Conservation (phyloP, 2,888 invertebrate genomes). For the Leptinotarsa juncta region DNA sequence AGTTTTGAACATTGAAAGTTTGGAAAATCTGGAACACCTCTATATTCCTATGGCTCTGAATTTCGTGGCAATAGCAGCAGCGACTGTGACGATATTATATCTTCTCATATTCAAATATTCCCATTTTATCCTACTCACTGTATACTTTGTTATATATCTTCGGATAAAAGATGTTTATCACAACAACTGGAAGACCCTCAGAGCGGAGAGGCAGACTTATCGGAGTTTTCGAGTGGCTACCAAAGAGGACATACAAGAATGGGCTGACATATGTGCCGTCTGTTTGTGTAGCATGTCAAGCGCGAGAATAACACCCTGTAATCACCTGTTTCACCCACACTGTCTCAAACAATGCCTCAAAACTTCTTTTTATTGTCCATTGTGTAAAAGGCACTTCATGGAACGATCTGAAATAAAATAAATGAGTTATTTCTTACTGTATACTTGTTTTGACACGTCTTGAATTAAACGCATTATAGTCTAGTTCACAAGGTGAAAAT, state of each 20-base stretch:
- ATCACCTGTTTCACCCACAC: slow-evolving; percentile 82
- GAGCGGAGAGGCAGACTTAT: slow-evolving; percentile 57
- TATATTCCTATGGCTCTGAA: slow-evolving; percentile 76
- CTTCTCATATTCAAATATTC: slow-evolving; percentile 47
- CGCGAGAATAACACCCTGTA: slow-evolving; percentile 82
- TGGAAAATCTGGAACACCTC: slow-evolving; percentile 78
- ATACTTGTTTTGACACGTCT: not conserved
- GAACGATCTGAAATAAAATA: slow-evolving; percentile 30
- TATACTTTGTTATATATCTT: slow-evolving; percentile 62
- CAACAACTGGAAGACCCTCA: slow-evolving; percentile 58
- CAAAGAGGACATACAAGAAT: slow-evolving; percentile 72
- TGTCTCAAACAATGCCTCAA: slow-evolving; percentile 80
- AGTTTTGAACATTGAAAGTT: slow-evolving; percentile 70
- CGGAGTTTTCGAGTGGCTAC: slow-evolving; percentile 69
- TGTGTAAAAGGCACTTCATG: slow-evolving; percentile 72
- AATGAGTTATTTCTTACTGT: not conserved
- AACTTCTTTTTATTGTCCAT: slow-evolving; percentile 76
- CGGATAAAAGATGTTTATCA: slow-evolving; percentile 59
- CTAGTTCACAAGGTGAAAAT: not conserved
- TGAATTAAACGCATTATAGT: not conserved
- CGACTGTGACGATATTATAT: slow-evolving; percentile 45
- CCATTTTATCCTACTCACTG: slow-evolving; percentile 54
- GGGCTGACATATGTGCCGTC: slow-evolving; percentile 83
- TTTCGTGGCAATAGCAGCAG: slow-evolving; percentile 67
- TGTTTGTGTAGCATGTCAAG: slow-evolving; percentile 78